These are phyloP conservation scores for Nesidiocoris tenuis DNA, from an alignment of 2,888 invertebrate species.

Conservation along the genomic window DNA sequence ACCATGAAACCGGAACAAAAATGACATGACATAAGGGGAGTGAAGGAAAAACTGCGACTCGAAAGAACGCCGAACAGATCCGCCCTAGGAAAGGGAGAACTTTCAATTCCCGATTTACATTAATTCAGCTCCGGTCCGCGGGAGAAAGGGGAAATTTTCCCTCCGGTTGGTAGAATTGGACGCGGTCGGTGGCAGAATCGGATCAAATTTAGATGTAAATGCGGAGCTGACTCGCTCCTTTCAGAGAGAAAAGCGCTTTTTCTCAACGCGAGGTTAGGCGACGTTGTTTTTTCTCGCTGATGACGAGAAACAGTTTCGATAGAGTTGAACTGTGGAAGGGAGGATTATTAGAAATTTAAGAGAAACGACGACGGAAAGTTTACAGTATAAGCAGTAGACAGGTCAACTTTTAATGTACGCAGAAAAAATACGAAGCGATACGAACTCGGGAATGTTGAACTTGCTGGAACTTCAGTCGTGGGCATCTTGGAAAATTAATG, in stretches of 20 bases:
- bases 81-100: constrained; percentile 6
- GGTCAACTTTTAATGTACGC: not conserved
- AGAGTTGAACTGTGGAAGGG: not conserved
- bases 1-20: too few relatives aligned
- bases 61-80: too few relatives aligned
- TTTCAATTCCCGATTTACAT: constrained; percentile 43
- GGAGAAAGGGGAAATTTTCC: not conserved
- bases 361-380: not conserved
- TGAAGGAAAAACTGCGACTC: too few relatives aligned
- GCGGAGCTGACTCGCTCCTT: not conserved
- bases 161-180: constrained; percentile 12
- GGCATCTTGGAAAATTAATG: too few relatives aligned
- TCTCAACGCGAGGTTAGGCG: not conserved
- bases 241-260: not conserved
- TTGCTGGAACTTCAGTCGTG: too few relatives aligned
- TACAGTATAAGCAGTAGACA: not conserved
- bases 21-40: too few relatives aligned
- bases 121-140: constrained; percentile 18
- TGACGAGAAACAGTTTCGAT: not conserved
- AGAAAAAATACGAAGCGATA: too few relatives aligned
- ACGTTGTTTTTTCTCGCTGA: not conserved
- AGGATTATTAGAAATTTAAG: not conserved
- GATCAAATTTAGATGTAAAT: constrained; percentile 44
- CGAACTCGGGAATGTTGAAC: too few relatives aligned
- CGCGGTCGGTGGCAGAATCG: constrained; percentile 23